phyloP scores from a whole-genome alignment of 2,888 invertebrate species.

The Euphydryas editha region DNA sequence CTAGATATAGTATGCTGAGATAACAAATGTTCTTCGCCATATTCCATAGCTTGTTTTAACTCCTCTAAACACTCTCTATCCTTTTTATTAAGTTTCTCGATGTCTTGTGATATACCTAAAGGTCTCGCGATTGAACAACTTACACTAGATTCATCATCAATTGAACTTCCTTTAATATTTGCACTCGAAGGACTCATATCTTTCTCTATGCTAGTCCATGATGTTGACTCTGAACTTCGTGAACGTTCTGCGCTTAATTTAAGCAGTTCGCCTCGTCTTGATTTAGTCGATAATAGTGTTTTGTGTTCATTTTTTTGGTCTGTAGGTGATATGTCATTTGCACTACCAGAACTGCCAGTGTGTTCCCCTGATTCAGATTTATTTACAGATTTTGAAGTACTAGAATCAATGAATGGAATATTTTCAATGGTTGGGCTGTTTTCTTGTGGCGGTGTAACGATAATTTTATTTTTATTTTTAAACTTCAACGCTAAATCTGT shows the following conservation, averaged over 20 bases:
- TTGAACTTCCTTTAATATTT: conserved; percentile 86
- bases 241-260: conserved; percentile 90
- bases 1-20: conserved; percentile 74
- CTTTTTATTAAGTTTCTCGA: conserved; percentile 86
- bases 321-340: conserved; percentile 70
- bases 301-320: conserved; percentile 67
- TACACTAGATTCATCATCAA: conserved; percentile 89
- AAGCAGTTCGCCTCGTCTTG: conserved; percentile 81
- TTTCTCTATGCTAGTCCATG: conserved; percentile 92
- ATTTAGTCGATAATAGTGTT: conserved; percentile 74
- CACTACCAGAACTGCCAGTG: conserved; percentile 74
- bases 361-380: conserved; percentile 75
- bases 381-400: conserved; percentile 66
- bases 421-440: conserved; percentile 84
- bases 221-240: conserved; percentile 90
- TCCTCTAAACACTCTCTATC: conserved; percentile 85
- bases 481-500: conserved; percentile 72
- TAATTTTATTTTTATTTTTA: conserved; percentile 83
- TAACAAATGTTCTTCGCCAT: conserved; percentile 76
- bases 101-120: conserved; percentile 90
- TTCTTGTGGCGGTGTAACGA: conserved; percentile 85
- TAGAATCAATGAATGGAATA: conserved; percentile 76
- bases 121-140: conserved; percentile 92
- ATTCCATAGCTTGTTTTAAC: conserved; percentile 83
- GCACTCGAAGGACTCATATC: conserved; percentile 85